Evolutionary conservation across 2,797 vertebrate genomes (phyloP), one percentile per base, ranked within the genome.

Genomic region (Spea hammondii): DNA sequence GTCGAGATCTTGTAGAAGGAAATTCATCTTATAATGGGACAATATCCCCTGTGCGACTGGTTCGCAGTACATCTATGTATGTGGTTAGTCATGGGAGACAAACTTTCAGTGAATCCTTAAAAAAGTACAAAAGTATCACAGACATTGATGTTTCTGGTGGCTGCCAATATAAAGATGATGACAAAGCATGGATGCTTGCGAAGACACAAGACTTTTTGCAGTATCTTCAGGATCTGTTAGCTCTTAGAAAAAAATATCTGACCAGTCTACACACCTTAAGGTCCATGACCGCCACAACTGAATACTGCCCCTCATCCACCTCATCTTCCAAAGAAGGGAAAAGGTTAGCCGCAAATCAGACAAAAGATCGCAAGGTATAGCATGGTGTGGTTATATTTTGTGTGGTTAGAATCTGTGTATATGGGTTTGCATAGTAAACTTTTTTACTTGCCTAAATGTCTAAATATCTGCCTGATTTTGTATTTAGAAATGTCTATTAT

Each of bases 11-110:
- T 74, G 88, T 84, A 0, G 90, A 91, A 4, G 86, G 90, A 67
- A 84, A 86, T 72, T 85, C 90, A 7, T 83, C 88, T 57, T 89
- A 89, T 62, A 92, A 94, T 68, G 91, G 93, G 53, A 88, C 82
- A 4, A 88, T 93, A 11, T 94, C 94, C 82, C 89, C 92, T 0
- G 94, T 96, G 53, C 90, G 92, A 74, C 84, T 99, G 86, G 93
- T 97, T 48, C 96, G 96, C 80, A 98, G 97, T 89, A 97, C 95
- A 72, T 99, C 98, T 50, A 94, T 98, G 96, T 95, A 96, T 0
- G 83, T 94, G 83, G 93, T 97, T 4, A 93, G 94, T 48, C 92
- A 91, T 72, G 93, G 89, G 49, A 89, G 86, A 1, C 92, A 89
- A 46, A 85, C 86, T 0, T 83, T 88, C 4, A 86, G 49, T 0